Evolutionary conservation across 2,113 vertebrate genomes (phyloP), one percentile per base, ranked within the genome.

Genomic region (Passer domesticus): DNA sequence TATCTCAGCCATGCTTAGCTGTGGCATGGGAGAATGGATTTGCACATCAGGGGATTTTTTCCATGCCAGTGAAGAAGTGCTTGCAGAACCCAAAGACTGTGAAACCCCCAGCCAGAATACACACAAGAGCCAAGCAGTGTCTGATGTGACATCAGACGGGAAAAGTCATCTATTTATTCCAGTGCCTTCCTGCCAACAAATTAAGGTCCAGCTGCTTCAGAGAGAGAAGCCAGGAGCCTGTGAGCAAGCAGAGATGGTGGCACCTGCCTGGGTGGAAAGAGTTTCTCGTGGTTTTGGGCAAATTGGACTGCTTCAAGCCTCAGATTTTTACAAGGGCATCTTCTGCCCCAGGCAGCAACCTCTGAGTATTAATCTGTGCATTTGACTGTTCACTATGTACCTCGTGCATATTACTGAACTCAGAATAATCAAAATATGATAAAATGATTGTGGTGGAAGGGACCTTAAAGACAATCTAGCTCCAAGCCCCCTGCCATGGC

Each of bases 1-100:
- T 30, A 44, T 9, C 39, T 76, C 63, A 44, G 80, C 63, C 2
- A 2, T 0, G 0, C 18, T 76, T 14, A 47, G 27, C 35, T 55
- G 33, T n/a, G 35, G 31, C 80, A 47, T 1, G 0, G 30, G 30
- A 56, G 21, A 60, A 59, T 15, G 37, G 24, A 77, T 44, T 13
- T 62, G 24, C 23, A 49, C 50, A 49, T 15, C 20, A 66, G 1
- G 5, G 39, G 31, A 87, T 28, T 70, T 78, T 74, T 84, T 70
- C 37, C 12, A 7, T n/a, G 81, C 50, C 30, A 63, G 23, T 41
- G 82, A 73, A 73, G 59, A 84, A 62, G 25, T 23, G 41, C 55
- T 67, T 63, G 50, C 23, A 37, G 91, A 95, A 90, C 68, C 64
- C 85, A 89, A 66, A 33, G 62, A 9, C 87, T 47, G 39, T 44